A percentile compares a stretch with the other conserved stretches of the same genome.
Evolutionary conservation across 2,888 invertebrate species (phyloP).

Genomic region (Entomobrya proxima): DNA sequence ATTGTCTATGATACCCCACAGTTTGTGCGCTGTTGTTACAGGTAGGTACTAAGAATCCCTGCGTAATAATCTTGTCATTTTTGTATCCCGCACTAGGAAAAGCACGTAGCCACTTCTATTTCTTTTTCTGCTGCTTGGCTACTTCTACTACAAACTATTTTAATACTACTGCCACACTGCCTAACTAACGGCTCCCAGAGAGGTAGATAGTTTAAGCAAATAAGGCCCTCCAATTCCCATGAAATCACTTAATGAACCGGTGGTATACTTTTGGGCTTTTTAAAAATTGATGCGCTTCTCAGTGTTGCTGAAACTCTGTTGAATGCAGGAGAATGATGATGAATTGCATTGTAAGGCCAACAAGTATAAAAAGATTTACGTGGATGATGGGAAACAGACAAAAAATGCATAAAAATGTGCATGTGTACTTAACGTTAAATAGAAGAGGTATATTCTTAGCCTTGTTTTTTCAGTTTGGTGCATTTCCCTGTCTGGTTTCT

Average conservation of each 20-base stretch:
- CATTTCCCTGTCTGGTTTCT: not conserved
- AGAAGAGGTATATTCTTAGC: not conserved
- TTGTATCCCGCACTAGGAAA: not conserved
- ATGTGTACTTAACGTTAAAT: not conserved
- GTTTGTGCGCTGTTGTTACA: too few species aligned
- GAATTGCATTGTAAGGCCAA: too few species aligned
- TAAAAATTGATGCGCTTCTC: conserved; percentile 46
- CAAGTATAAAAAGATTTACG: too few species aligned
- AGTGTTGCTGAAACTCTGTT: conserved; percentile 22
- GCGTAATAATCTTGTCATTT: conserved; percentile 17
- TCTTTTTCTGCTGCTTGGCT: not conserved
- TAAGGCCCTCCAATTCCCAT: conserved; percentile 67
- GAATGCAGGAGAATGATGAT: not conserved
- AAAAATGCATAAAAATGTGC: not conserved
- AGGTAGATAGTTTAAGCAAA: conserved; percentile 55
- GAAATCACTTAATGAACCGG: conserved; percentile 65
- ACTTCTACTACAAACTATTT: not conserved
- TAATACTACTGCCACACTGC: not conserved
- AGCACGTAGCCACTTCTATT: not conserved
- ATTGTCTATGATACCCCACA: not conserved
- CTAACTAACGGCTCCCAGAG: conserved; percentile 51
- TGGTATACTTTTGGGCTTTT: conserved; percentile 60
- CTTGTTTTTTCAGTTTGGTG: not conserved
- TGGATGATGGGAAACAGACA: too few species aligned
- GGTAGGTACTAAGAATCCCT: not conserved